Conservation (phyloP, 2,113 vertebrate species). For the Haplochromis vanheusdeni region DNA sequence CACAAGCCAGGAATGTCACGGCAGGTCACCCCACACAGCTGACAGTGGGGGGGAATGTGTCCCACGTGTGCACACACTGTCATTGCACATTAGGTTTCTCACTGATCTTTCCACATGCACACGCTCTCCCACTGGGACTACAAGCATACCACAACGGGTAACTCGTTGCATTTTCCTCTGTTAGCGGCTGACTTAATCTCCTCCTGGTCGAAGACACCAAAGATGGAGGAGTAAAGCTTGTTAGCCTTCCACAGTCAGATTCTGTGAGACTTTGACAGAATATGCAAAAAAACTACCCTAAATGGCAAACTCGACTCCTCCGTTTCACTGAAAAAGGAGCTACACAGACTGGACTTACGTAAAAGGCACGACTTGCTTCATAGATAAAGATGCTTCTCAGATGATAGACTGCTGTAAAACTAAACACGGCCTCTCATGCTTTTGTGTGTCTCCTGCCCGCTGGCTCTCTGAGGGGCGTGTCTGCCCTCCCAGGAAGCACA, state of each 20-base stretch:
- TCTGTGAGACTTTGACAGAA: background rate
- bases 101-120: background rate
- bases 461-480: slow-evolving; percentile 25
- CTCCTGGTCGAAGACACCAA: slow-evolving; percentile 5
- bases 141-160: background rate
- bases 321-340: slow-evolving; percentile 13
- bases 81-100: background rate
- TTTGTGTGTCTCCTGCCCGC: background rate
- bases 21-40: slow-evolving; percentile 65
- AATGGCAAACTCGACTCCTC: slow-evolving; percentile 26
- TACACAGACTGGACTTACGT: background rate
- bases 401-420: slow-evolving; percentile 14
- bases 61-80: background rate
- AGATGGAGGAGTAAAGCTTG: slow-evolving; percentile 23
- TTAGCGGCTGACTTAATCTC: slow-evolving; percentile 29
- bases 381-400: slow-evolving; percentile 22
- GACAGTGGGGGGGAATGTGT: slow-evolving; percentile 29
- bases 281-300: slow-evolving; percentile 45
- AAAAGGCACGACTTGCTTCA: slow-evolving; percentile 19
- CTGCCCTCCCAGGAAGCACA: background rate
- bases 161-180: slow-evolving; percentile 27
- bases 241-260: slow-evolving; percentile 10
- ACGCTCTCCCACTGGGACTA: background rate
- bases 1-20: slow-evolving; percentile 44
- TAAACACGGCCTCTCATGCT: background rate